Evolutionary conservation across 2,888 invertebrate genomes (phyloP), one percentile per base, ranked within the genome.

Genomic region (Esperia sulphurella): DNA sequence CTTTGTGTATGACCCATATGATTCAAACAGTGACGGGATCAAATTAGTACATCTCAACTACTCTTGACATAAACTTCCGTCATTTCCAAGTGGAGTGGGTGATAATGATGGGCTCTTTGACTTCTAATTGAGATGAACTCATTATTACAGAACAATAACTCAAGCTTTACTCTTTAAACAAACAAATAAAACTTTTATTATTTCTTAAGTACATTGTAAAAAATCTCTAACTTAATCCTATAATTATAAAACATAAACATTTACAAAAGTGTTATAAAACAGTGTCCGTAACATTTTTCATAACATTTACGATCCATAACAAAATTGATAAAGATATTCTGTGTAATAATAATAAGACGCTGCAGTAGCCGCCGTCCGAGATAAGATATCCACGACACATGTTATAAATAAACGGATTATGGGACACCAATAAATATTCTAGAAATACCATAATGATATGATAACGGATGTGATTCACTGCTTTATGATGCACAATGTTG

Each of bases 41-140:
- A 71, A 78, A 82, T 79, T 79, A 78, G 74, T 80, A 79, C 74
- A 70, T 75, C 71, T 72, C 69, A 79, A 81, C 73, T 75, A 70
- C 74, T 71, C 72, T 74, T 76, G 77, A 83, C 77, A 54, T 53
- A 57, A 65, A 79, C 79, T 83, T 86, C 85, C 85, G 80, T 55
- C 58, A 61, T 55, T 57, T 50, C 56, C 54, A 54, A 65, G 66
- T 64, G 60, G 65, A 61, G 63, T 63, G 62, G 55, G 47, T 54
- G 51, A 55, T 47, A 41, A 48, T 21, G 37, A 37, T 13, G 3
- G 37, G 8, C n/a, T 12, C 37, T 3, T 35, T n/a, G n/a, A n/a
- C n/a, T n/a, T n/a, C n/a, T n/a, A n/a, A n/a, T n/a, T n/a, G n/a
- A n/a, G n/a, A n/a, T n/a, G n/a, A n/a, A n/a, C n/a, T n/a, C n/a